These are phyloP conservation scores for Lepidotrigona ventralis DNA, from an alignment of 1,140 invertebrate genomes.

Conservation along the genomic window DNA sequence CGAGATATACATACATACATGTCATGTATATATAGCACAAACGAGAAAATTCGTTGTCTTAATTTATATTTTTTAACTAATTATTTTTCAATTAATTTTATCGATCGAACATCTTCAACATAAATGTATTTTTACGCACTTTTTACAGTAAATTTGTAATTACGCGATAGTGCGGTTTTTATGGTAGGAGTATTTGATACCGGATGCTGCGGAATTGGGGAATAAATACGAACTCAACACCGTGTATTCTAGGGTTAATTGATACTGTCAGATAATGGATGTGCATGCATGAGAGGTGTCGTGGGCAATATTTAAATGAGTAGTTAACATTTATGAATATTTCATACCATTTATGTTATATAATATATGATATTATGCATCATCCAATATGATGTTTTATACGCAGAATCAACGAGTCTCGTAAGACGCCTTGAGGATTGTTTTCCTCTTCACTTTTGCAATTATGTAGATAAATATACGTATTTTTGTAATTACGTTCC, in stretches of 20 bases:
- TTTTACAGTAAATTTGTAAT: neutral
- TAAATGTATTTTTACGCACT: neutral
- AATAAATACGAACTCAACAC: constrained; percentile 15
- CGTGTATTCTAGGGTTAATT: constrained; percentile 3
- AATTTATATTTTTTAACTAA: neutral
- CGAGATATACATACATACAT: constrained; percentile 37
- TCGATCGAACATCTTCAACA: neutral
- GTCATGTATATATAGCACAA: neutral
- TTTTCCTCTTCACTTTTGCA: constrained; percentile 19
- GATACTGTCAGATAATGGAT: neutral
- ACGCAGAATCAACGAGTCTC: constrained; percentile 12
- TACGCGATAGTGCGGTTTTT: neutral
- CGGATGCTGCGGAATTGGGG: constrained; percentile 29
- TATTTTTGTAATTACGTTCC: neutral
- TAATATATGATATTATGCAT: constrained; percentile 29
- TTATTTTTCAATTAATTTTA: neutral
- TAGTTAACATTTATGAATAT: constrained; percentile 16
- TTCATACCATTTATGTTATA: constrained; percentile 9
- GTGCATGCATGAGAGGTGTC: neutral
- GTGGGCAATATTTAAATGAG: neutral
- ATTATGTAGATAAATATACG: constrained; percentile 22
- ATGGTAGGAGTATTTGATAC: neutral
- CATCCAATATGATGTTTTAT: neutral
- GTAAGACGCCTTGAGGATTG: neutral
- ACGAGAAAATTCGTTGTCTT: constrained; percentile 9